Base-by-base conservation (phyloP, 2,113 vertebrate species). In the Paradoxurus hermaphroditus region DNA sequence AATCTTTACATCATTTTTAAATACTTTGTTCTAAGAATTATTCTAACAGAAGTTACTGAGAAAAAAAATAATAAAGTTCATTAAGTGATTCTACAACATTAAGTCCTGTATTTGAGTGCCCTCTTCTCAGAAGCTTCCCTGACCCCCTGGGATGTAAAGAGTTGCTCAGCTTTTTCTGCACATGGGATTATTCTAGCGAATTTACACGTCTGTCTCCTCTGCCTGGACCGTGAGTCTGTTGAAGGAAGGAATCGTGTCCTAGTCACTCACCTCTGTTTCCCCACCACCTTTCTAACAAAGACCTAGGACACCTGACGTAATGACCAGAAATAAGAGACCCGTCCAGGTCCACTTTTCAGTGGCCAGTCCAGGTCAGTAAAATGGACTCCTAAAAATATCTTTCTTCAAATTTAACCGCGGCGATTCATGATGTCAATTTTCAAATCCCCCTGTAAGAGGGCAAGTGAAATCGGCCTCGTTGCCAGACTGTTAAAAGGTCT, bases 401-500 rank as follows among this genome's bases (percentile, higher is more conserved):
- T 94, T 93, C 88, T 65, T 4, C 27, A 98, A 94, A 88, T 39
- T 59, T 86, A 67, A 1, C 51, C 95, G 31, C 91, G 75, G 27
- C 75, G 91, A 94, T 94, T 95, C 41, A 25, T 86, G 96, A 75
- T 9, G 19, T 25, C 29, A 9, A 68, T 31, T 91, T 95, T 73
- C 85, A 94, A 97, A 97, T 36, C 73, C 1, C 39, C 95, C 44
- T 49, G 95, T 21, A 81, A 75, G 93, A 94, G 63, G 79, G 93
- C 95, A 94, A 78, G 31, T 53, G 11, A 41, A 95, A 51, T 79
- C 78, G 68, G 39, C 2, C 41, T 27, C 5, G 65, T 34, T 59
- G 95, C 96, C 84, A 67, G 63, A 81, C 46, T 1, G 10, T 21
- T 25, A 84, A 89, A 49, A 94, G 95, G 70, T 85, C n/a, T n/a